These are phyloP conservation scores for Choristoneura fumiferana DNA, from an alignment of 1,140 invertebrate species.

Conservation along the genomic window DNA sequence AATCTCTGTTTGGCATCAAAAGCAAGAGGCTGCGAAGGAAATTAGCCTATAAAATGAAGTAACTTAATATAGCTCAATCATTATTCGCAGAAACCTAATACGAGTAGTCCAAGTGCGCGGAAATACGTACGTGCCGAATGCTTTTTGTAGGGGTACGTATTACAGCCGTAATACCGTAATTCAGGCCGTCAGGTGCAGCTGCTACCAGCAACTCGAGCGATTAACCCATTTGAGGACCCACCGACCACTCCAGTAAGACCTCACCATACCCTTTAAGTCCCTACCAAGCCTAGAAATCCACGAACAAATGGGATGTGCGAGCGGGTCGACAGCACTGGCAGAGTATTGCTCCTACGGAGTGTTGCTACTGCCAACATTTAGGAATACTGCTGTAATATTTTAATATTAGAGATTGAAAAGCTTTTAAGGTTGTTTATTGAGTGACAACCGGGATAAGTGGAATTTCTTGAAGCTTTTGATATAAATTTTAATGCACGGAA, in stretches of 20 bases:
- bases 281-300: neutral
- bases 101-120: too few relatives aligned
- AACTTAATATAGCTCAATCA: too few relatives aligned
- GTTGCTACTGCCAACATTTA: slow-evolving; percentile 13
- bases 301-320: neutral
- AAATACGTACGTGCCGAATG: slow-evolving; percentile 31
- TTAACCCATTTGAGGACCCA: slow-evolving; percentile 62
- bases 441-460: neutral
- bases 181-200: slow-evolving; percentile 69
- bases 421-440: slow-evolving; percentile 14
- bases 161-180: slow-evolving; percentile 60
- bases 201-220: slow-evolving; percentile 58
- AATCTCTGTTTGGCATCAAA: too few relatives aligned
- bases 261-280: slow-evolving; percentile 10
- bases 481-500: neutral
- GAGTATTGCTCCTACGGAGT: slow-evolving; percentile 1
- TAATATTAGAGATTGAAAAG: slow-evolving; percentile 15
- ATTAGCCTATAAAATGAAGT: too few relatives aligned
- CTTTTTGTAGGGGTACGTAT: slow-evolving; percentile 43
- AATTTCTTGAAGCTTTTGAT: slow-evolving; percentile 3
- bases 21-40: too few relatives aligned
- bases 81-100: too few relatives aligned
- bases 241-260: slow-evolving; percentile 40
- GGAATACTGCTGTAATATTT: slow-evolving; percentile 13
- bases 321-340: neutral